A percentile compares a stretch with the other conserved stretches of the same genome.
phyloP scores from a whole-genome alignment of 23 tunicate species.

The Trididemnum clinides region DNA sequence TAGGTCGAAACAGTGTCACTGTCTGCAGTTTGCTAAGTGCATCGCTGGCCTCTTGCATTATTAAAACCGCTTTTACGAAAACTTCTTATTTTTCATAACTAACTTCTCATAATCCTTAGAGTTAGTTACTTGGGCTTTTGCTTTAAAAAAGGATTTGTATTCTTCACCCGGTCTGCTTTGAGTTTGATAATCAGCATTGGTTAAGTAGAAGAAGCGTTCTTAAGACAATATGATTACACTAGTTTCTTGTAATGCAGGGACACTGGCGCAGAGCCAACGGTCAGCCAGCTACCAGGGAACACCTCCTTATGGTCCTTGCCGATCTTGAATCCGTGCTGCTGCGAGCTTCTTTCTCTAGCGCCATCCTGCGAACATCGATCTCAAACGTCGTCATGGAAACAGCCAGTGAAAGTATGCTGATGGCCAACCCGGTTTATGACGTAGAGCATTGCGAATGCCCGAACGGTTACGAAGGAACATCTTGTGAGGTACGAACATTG shows the following conservation, averaged over 20 bases:
- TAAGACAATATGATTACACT: too few species aligned
- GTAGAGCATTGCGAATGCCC: conserved; percentile 98
- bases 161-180: too few species aligned
- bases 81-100: too few species aligned
- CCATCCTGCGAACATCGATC: conserved; percentile 47
- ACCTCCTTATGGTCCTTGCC: conserved; percentile 93
- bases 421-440: conserved; percentile 59
- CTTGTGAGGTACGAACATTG: conserved; percentile 94
- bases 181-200: too few species aligned
- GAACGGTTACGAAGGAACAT: conserved; percentile 92
- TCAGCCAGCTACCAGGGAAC: conserved; percentile 83
- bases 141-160: too few species aligned
- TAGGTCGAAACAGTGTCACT: too few species aligned
- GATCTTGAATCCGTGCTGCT: conserved; percentile 70
- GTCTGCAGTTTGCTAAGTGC: too few species aligned
- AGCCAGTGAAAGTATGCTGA: conserved; percentile 58
- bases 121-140: too few species aligned
- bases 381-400: conserved; percentile 82
- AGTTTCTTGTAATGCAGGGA: conserved; percentile 41
- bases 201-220: too few species aligned
- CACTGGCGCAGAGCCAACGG: conserved; percentile 67
- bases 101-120: too few species aligned
- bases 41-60: too few species aligned
- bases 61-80: too few species aligned
- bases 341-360: conserved; percentile 65